These are phyloP conservation scores for Suncus etruscus DNA, from an alignment of 2,113 vertebrate genomes.

Conservation along the genomic window DNA sequence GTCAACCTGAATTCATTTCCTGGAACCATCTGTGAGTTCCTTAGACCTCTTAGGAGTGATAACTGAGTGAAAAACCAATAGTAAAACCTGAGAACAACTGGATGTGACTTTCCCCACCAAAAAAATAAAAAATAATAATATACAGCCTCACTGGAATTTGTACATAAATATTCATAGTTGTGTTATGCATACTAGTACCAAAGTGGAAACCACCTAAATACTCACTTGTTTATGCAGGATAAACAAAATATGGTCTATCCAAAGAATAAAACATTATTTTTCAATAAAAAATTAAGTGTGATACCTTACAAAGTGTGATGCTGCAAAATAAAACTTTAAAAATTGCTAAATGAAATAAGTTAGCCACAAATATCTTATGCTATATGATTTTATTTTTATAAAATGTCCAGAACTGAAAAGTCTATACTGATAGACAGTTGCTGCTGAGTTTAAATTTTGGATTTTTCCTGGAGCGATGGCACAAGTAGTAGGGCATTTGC, in stretches of 20 bases:
- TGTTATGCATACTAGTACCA: neutral
- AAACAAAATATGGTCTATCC: neutral
- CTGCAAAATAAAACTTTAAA: neutral
- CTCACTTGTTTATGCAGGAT: neutral
- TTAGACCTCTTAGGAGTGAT: no score
- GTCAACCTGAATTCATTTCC: no score
- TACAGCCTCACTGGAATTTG: neutral
- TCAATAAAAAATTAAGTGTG: neutral
- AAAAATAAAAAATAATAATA: neutral
- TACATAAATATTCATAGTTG: neutral
- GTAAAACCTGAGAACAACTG: no score
- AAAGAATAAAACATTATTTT: neutral
- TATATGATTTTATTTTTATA: neutral
- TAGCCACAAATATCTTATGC: neutral
- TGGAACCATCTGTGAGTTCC: no score
- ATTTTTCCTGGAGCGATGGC: neutral
- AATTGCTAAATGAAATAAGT: no score
- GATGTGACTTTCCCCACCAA: no score
- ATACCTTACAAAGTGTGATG: neutral
- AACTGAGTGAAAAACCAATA: no score
- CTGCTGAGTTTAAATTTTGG: neutral
- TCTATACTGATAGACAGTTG: neutral
- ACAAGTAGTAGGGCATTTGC: no score
- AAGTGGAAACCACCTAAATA: neutral
- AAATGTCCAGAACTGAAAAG: neutral